Base-by-base conservation (phyloP, 2,797 vertebrate genomes). In the Darevskia nairensis region DNA sequence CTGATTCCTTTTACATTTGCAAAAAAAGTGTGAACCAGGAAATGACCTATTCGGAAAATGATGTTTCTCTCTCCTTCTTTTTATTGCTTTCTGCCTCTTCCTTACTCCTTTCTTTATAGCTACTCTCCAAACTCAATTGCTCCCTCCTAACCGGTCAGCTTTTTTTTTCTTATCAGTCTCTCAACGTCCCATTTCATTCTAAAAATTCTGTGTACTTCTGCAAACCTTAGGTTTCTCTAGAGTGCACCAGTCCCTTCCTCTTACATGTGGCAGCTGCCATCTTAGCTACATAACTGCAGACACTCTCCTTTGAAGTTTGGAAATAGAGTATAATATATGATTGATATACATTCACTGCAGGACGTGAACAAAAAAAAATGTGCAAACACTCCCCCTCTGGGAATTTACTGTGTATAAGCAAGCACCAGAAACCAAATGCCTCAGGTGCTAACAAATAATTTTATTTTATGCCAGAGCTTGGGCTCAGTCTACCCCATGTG, bases 381-480 rank as follows among this genome's bases (percentile, higher is more conserved):
- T 61, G 29, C 50, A 74, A 74, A 72, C 19, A 41, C 32, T 41
- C 10, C 13, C 32, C 29, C 72, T 15, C 11, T 80, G 21, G 25
- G 35, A 79, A 44, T 72, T n/a, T 74, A 39, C 25, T 82, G 59
- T 1, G 17, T 66, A 29, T 82, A 61, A 88, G 64, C 7, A 32
- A 50, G 15, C 25, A 32, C 50, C 25, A 8, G 19, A 46, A 84
- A 72, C 75, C 11, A 88, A 82, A 72, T 8, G 32, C 39, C 59
- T 83, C 6, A 71, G 1, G 69, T 68, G 11, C 80, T 89, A 55
- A 61, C 75, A 50, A 76, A 88, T 21, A 19, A 74, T 41, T 86
- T 89, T 88, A 61, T 6, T 78, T 89, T 91, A 50, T 89, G 0
- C 35, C 19, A 8, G 44, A 80, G n/a, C 68, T 50, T 77, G 80